Percentiles rank a stretch among this genome's conserved stretches.
Evolutionary conservation across 2,888 invertebrate genomes (phyloP).

Genomic region (Yponomeuta malinellus): DNA sequence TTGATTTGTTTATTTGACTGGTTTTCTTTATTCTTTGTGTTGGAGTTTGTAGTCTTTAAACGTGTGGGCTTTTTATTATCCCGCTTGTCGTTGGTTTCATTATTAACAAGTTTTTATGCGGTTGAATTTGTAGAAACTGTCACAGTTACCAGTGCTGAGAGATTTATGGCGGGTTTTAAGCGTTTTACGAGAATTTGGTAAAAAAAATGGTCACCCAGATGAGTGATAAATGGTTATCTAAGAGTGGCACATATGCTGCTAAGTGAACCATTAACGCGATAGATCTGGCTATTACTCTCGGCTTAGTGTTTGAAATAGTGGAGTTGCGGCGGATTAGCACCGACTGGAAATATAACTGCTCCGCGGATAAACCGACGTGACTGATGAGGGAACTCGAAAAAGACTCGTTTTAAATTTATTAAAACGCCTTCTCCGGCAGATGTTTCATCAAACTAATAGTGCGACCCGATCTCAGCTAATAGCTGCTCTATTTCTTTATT

Average conservation of each 20-base stretch:
- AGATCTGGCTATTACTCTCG: background rate
- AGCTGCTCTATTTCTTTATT: conserved; percentile 13
- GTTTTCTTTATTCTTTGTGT: background rate
- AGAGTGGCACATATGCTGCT: background rate
- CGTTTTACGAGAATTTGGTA: background rate
- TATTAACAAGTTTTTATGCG: background rate
- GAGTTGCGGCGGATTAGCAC: background rate
- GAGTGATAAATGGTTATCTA: conserved; percentile 3
- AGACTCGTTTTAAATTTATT: background rate
- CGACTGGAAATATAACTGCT: background rate
- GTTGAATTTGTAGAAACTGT: background rate
- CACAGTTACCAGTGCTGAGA: background rate
- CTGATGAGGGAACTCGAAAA: background rate
- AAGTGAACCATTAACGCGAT: background rate
- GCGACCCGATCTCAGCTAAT: conserved; percentile 5
- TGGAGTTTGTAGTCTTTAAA: background rate
- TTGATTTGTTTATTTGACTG: background rate
- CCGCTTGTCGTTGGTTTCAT: background rate
- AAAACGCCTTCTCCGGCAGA: background rate
- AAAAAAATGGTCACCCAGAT: background rate
- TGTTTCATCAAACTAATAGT: background rate
- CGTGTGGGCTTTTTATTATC: conserved; percentile 3
- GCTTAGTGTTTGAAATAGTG: background rate
- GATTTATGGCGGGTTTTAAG: background rate
- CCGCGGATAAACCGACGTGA: background rate